phyloP scores from a whole-genome alignment of 2,113 vertebrate species.

The Campylorhamphus procurvoides region DNA sequence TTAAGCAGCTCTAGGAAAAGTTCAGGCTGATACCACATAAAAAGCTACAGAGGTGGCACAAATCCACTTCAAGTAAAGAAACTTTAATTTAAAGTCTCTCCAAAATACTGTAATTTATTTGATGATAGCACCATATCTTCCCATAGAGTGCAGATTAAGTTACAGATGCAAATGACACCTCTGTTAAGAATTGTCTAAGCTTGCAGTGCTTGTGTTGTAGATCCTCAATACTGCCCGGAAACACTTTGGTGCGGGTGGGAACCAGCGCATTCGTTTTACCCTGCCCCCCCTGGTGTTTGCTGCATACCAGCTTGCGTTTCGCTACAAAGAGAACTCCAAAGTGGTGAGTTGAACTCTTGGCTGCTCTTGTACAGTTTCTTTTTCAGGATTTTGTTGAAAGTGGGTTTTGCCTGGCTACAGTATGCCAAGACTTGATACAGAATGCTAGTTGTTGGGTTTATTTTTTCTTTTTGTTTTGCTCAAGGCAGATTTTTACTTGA shows the following conservation, averaged over 20 bases:
- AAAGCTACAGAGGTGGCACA: neutral
- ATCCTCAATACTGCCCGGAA: conserved; percentile 97
- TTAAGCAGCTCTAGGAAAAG: neutral
- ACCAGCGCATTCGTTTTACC: conserved; percentile 95
- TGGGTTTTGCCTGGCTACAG: neutral
- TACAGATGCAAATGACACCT: neutral
- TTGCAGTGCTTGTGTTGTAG: conserved; percentile 62
- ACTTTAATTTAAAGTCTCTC: neutral
- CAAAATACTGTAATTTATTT: neutral
- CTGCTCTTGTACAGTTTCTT: neutral
- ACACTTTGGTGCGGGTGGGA: conserved; percentile 96
- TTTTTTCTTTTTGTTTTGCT: neutral
- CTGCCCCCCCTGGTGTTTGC: conserved; percentile 94
- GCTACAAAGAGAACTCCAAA: conserved; percentile 96
- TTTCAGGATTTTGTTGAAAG: neutral
- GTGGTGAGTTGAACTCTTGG: conserved; percentile 70
- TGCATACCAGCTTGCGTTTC: conserved; percentile 95
- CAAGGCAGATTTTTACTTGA: neutral
- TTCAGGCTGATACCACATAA: neutral
- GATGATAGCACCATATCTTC: neutral
- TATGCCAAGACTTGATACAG: neutral
- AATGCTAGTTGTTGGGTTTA: neutral
- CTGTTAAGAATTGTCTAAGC: neutral
- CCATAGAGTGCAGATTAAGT: neutral
- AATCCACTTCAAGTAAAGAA: neutral